Conservation (phyloP, 2,797 vertebrate species). For the Tauraco hartlaubi region DNA sequence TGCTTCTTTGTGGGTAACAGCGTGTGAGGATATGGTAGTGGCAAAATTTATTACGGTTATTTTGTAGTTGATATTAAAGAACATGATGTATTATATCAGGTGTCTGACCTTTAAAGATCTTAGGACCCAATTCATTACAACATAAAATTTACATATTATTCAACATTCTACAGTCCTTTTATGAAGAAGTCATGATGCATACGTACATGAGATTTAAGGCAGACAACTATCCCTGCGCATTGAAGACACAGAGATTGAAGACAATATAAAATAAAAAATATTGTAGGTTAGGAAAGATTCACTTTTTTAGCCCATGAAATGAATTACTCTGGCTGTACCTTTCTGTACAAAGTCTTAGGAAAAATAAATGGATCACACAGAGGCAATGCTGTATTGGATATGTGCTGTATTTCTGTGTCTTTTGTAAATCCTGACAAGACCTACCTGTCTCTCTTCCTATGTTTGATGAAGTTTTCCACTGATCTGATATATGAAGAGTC, state of each 20-base stretch:
- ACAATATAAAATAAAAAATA: conserved; percentile 49
- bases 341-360: background rate
- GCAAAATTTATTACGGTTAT: conserved; percentile 87
- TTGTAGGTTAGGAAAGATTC: background rate
- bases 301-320: conserved; percentile 52
- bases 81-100: conserved; percentile 87
- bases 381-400: background rate
- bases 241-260: conserved; percentile 53
- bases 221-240: conserved; percentile 2
- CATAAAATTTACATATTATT: conserved; percentile 89
- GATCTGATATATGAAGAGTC: conserved; percentile 25
- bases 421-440: conserved; percentile 47
- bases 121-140: conserved; percentile 87
- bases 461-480: conserved; percentile 18
- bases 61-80: conserved; percentile 88
- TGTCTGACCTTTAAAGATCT: conserved; percentile 88
- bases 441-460: background rate
- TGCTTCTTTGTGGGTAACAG: conserved; percentile 86
- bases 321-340: background rate
- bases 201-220: conserved; percentile 72
- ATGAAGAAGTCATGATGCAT: conserved; percentile 79
- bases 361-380: conserved; percentile 39
- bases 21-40: conserved; percentile 81
- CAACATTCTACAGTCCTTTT: conserved; percentile 82
- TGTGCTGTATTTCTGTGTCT: background rate